phyloP scores from a whole-genome alignment of 2,888 invertebrate genomes.

The Xestia c-nigrum region DNA sequence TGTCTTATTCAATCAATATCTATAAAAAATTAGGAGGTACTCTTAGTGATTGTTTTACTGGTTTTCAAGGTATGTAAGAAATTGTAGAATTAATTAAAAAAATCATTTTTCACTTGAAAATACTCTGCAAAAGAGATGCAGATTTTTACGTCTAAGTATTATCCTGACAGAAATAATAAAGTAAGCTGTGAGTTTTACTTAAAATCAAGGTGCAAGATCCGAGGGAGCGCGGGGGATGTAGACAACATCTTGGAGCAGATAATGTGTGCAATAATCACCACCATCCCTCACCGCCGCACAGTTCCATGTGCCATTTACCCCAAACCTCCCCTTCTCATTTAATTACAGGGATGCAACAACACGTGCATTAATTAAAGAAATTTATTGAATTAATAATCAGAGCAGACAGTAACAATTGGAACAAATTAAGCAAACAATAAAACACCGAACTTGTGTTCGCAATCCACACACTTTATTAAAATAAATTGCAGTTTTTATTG shows the following conservation, averaged over 20 bases:
- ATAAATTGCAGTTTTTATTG: constrained; percentile 38
- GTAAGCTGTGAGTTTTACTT: constrained; percentile 44
- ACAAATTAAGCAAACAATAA: constrained; percentile 38
- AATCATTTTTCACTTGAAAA: not conserved
- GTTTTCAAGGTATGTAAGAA: not conserved
- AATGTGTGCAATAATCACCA: constrained; percentile 87
- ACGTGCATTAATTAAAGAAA: constrained; percentile 76
- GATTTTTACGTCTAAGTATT: not conserved
- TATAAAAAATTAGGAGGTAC: not conserved
- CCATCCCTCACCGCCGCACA: constrained; percentile 81
- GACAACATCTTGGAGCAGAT: constrained; percentile 75
- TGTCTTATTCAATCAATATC: too few species aligned
- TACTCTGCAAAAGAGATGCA: not conserved
- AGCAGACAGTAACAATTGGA: constrained; percentile 24
- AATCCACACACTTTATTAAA: constrained; percentile 7
- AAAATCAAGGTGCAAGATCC: constrained; percentile 75
- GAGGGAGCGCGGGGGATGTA: constrained; percentile 70
- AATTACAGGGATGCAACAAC: constrained; percentile 84
- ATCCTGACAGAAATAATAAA: constrained; percentile 33
- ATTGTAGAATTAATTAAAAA: not conserved
- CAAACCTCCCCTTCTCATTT: constrained; percentile 76
- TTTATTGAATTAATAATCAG: constrained; percentile 78
- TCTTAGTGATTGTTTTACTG: not conserved
- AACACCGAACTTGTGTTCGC: constrained; percentile 1
- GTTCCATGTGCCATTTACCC: constrained; percentile 79